These are phyloP conservation scores for Lithophane leautieri DNA, from an alignment of 2,888 invertebrate species.

Conservation along the genomic window DNA sequence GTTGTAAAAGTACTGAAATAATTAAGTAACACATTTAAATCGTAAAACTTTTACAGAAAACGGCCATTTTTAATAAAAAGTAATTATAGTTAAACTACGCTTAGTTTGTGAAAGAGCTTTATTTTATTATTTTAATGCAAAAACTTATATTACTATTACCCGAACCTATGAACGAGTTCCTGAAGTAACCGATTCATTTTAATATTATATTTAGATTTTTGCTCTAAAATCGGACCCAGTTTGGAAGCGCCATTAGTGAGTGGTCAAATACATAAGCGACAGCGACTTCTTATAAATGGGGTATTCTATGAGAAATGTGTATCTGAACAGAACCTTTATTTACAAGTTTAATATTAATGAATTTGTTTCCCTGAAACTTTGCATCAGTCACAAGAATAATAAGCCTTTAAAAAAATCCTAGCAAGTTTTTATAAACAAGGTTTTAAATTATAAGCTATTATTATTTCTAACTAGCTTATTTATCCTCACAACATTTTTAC, in stretches of 20 bases:
- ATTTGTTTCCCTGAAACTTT: neutral
- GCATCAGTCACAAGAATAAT: neutral
- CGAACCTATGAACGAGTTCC: constrained; percentile 71
- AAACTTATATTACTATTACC: constrained; percentile 61
- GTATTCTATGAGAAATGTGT: neutral
- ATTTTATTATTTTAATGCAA: constrained; percentile 57
- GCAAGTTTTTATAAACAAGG: neutral
- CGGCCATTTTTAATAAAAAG: constrained; percentile 7
- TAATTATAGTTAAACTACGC: constrained; percentile 44
- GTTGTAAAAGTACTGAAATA: neutral
- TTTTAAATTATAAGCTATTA: too few relatives aligned
- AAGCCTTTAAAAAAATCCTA: neutral
- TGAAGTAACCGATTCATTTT: constrained; percentile 79
- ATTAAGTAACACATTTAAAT: neutral
- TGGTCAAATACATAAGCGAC: constrained; percentile 43
- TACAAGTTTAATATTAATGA: too few relatives aligned
- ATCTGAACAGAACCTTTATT: too few relatives aligned
- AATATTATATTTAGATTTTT: constrained; percentile 80
- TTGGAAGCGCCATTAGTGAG: constrained; percentile 65
- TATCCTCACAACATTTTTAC: neutral
- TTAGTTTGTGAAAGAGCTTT: constrained; percentile 41
- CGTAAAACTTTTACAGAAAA: neutral
- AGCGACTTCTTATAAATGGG: constrained; percentile 38
- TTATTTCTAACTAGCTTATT: neutral
- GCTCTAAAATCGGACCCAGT: constrained; percentile 73